Percentiles rank a stretch among this genome's conserved stretches.
These are phyloP conservation scores for Platysteira castanea DNA, from an alignment of 2,113 vertebrate species.

Conservation along the genomic window DNA sequence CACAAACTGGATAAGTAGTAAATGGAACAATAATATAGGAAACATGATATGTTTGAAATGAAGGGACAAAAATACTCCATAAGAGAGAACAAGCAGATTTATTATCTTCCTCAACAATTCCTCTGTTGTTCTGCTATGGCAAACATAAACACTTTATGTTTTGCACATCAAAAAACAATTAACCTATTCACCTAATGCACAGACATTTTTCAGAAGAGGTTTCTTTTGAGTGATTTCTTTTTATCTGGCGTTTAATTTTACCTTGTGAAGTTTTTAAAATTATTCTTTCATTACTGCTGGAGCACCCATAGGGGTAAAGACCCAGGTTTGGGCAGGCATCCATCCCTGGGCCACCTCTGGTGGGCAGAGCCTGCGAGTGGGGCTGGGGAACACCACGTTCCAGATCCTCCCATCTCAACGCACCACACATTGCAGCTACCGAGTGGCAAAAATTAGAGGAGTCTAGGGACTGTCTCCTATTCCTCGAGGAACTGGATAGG, in stretches of 20 bases:
- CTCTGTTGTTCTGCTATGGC: background rate
- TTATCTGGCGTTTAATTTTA: background rate
- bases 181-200: background rate
- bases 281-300: background rate
- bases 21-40: slow-evolving; percentile 13
- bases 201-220: background rate
- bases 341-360: accelerated
- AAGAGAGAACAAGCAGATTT: background rate
- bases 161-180: background rate
- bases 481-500: accelerated
- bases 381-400: background rate
- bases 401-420: accelerated
- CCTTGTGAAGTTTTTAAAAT: background rate
- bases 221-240: background rate
- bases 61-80: slow-evolving; percentile 12
- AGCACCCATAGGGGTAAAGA: background rate
- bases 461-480: background rate
- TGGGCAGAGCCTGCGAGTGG: accelerated
- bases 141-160: background rate
- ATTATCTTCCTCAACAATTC: background rate
- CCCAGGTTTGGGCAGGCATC: accelerated
- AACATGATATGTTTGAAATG: background rate
- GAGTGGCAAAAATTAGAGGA: accelerated
- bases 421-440: accelerated
- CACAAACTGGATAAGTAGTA: slow-evolving; percentile 8